Evolutionary conservation across 23 tunicate species (phyloP), one percentile per base, ranked within the genome.

Genomic region (Halocynthia aurantium): DNA sequence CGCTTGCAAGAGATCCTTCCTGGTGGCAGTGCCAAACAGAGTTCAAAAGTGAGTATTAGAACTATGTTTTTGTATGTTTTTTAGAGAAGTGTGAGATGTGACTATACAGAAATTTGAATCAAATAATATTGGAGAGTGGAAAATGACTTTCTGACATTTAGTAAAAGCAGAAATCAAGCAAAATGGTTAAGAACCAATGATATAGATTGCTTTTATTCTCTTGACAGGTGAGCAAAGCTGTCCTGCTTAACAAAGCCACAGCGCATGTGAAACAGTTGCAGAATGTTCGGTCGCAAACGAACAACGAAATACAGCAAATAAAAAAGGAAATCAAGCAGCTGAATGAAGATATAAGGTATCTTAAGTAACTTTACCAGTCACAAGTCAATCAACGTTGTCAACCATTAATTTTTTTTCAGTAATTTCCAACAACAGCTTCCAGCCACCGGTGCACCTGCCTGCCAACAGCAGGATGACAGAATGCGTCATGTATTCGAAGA

Each of bases 401-500:
- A 17, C 18, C 22, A 67, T 17, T 67, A 2, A 21, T 22, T 72
- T 71, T 70, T 72, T 71, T 80, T 73, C 75, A 92, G 92, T 55
- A 52, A 79, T n/a, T 79, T 86, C 55, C 98, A 92, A 70, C 88
- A 82, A 18, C 87, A 86, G 51, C 84, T 92, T 19, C 98, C 98
- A 6, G 98, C 85, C 55, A 82, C 90, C 12, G 98, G 98, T 1
- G 88, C 82, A 6, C 93, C 98, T 7, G 85, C 68, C 6, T 68
- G 82, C n/a, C 81, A 85, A 10, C 88, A 82, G 10, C 74, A 64
- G 8, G 53, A 69, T 10, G 93, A 92, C 10, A 12, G 78, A 22
- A 74, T 74, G 78, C 55, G 31, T 0, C 11, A 22, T 8, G 78
- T 74, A 17, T 74, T 75, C 58, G 78, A 78, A 15, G 55, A 62